A percentile compares a stretch with the other conserved stretches of the same genome.
phyloP scores from a whole-genome alignment of 2,113 vertebrate genomes.

The Argyrosomus japonicus region DNA sequence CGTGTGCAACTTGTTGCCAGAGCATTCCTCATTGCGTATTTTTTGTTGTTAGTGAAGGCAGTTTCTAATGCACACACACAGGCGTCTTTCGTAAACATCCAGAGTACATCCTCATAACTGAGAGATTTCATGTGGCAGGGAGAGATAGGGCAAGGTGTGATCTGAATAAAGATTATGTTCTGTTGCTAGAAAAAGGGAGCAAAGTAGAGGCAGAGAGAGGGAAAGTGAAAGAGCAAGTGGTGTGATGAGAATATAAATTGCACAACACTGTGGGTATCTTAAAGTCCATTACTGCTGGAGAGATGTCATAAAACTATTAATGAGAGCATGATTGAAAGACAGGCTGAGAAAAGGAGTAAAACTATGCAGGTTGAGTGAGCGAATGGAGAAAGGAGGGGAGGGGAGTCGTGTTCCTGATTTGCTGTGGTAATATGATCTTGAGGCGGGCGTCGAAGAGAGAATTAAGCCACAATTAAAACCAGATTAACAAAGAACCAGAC shows the following conservation, averaged over 20 bases:
- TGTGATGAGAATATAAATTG: conserved; percentile 67
- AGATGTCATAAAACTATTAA: conserved; percentile 66
- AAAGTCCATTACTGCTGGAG: conserved; percentile 55
- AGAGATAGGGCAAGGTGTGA: conserved; percentile 41
- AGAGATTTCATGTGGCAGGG: conserved; percentile 45
- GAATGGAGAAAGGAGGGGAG: neutral
- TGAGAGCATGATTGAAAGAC: conserved; percentile 45
- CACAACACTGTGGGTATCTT: conserved; percentile 33
- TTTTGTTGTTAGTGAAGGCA: neutral
- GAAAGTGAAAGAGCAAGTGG: conserved; percentile 29
- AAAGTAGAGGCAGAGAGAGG: conserved; percentile 14
- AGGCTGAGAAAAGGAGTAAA: conserved; percentile 16
- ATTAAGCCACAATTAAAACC: conserved; percentile 69
- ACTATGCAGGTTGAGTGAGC: conserved; percentile 3
- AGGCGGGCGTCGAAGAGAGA: conserved; percentile 6
- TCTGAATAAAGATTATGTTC: conserved; percentile 48
- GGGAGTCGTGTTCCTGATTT: conserved; percentile 27
- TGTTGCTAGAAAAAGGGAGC: conserved; percentile 36
- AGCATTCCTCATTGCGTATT: neutral
- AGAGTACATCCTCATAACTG: conserved; percentile 29
- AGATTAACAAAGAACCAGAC: conserved; percentile 51
- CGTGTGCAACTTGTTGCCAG: neutral
- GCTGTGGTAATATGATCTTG: conserved; percentile 43
- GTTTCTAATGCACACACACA: conserved; percentile 12
- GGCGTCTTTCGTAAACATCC: conserved; percentile 36